Evolutionary conservation across 2,797 vertebrate species (phyloP), one percentile per base, ranked within the genome.

Genomic region (Acridotheres tristis): DNA sequence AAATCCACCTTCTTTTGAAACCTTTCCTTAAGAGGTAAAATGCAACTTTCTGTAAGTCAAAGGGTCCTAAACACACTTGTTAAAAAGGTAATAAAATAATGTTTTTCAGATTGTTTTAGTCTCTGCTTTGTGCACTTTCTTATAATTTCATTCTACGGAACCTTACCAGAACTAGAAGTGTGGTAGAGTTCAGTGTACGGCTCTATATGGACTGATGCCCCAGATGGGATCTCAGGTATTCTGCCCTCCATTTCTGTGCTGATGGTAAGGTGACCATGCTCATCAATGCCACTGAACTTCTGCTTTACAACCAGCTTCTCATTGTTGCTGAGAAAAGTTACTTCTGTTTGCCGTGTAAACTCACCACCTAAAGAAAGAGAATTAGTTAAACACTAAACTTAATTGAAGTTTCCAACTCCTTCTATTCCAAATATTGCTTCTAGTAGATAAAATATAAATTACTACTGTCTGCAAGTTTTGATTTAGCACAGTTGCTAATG

Each of bases 171-270:
- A 85, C 93, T 98, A 84, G 98, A 98, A 97, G 99, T 98, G 83
- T 99, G 99, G 94, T 99, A 99, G 90, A 99, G 98, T 95, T 99
- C 99, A 2, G 98, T 98, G 96, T 99, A 99, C 1, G 98, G 98
- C 25, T 98, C 98, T 26, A 99, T 98, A 63, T 98, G 98, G 47
- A 99, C 98, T 0, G 97, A 98, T 78, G 99, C 88, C 4, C 98
- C 98, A 0, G 32, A 85, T 3, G 98, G 97, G 48, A 99, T 97
- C 84, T 98, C 98, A 0, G 99, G 99, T 76, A 99, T 96, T 20
- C 83, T 98, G 85, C 99, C 99, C 13, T 98, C 98, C 94, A 99
- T 96, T 69, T 98, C 98, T 17, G 99, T 99, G 97, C 97, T 98
- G 90, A 99, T 98, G 61, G 97, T 98, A 90, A 99, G 98, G 97